These are phyloP conservation scores for Leptinotarsa juncta DNA, from an alignment of 2,888 invertebrate species.

Conservation along the genomic window DNA sequence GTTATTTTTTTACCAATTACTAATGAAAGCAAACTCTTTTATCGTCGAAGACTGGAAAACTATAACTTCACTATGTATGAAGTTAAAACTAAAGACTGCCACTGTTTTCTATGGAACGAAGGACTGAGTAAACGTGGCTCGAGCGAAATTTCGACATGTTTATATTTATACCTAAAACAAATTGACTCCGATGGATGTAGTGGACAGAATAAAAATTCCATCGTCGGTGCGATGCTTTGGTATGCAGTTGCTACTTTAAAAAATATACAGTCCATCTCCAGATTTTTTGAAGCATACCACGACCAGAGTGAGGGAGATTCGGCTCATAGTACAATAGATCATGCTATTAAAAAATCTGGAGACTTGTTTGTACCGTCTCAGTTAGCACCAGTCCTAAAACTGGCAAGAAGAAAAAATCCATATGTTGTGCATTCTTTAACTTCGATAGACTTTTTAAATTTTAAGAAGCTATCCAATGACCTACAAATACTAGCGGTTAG, in stretches of 20 bases:
- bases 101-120: conserved; percentile 30
- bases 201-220: conserved; percentile 28
- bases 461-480: conserved; percentile 25
- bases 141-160: conserved; percentile 23
- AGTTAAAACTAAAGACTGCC: conserved; percentile 19
- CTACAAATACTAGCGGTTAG: conserved; percentile 16
- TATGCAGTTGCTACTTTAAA: conserved; percentile 20
- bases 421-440: conserved; percentile 20
- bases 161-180: conserved; percentile 16
- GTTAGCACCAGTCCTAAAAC: conserved; percentile 21
- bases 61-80: conserved; percentile 33
- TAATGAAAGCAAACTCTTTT: conserved; percentile 18
- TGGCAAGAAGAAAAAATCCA: conserved; percentile 25
- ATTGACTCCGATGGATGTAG: conserved; percentile 26
- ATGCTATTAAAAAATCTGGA: conserved; percentile 26
- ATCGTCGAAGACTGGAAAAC: conserved; percentile 20
- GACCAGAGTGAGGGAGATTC: conserved; percentile 27
- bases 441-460: conserved; percentile 22
- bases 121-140: conserved; percentile 13
- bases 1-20: conserved; percentile 28
- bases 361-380: conserved; percentile 25
- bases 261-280: conserved; percentile 21
- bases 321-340: conserved; percentile 14
- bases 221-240: conserved; percentile 24
- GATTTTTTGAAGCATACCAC: conserved; percentile 27